Conservation (phyloP, 2,888 invertebrate species). For the Acholoe squamosa region DNA sequence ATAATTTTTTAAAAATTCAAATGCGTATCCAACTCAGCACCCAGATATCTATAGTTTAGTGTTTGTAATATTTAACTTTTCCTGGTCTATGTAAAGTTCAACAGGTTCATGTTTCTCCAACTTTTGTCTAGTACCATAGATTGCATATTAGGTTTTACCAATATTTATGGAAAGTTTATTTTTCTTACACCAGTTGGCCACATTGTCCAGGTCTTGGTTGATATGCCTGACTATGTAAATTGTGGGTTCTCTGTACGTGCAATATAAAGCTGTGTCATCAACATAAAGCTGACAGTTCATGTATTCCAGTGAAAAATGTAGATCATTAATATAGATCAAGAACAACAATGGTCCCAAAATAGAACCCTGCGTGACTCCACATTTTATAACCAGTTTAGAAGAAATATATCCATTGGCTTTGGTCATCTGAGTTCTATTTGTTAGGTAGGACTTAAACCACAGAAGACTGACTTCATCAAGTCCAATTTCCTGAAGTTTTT, state of each 20-base stretch:
- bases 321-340: neutral
- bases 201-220: neutral
- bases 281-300: neutral
- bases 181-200: neutral
- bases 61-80: neutral
- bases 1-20: neutral
- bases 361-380: neutral
- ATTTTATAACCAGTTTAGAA: neutral
- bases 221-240: neutral
- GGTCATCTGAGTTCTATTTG: neutral
- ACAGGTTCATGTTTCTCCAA: neutral
- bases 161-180: neutral
- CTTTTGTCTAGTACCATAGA: neutral
- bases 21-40: neutral
- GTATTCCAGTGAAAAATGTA: neutral
- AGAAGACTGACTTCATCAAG: no score
- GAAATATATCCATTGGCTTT: neutral
- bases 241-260: no score
- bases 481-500: no score
- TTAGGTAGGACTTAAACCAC: neutral
- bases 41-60: neutral
- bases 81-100: neutral
- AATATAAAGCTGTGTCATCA: no score
- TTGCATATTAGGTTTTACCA: neutral
- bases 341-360: neutral